A percentile compares a stretch with the other conserved stretches of the same genome.
These are phyloP conservation scores for Antedon mediterranea DNA, from an alignment of 53 echinoderm and acorn worm genomes.

Conservation along the genomic window DNA sequence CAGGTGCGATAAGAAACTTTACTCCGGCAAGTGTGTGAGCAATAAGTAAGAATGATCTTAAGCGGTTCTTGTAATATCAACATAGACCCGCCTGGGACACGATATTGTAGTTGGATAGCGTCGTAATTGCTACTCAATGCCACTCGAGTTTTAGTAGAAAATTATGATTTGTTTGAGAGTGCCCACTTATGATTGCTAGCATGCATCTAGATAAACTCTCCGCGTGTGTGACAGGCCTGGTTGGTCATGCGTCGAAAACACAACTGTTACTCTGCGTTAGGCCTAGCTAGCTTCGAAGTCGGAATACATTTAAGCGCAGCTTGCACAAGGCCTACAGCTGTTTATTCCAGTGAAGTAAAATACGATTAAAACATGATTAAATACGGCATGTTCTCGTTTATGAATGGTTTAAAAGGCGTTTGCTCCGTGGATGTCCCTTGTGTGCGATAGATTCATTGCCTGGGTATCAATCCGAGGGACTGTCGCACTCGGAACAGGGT, in stretches of 20 bases:
- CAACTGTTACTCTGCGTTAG: not conserved
- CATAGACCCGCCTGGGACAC: not conserved
- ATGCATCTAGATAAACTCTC: not conserved
- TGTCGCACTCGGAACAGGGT: not conserved
- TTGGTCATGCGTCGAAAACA: not conserved
- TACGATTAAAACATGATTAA: not conserved
- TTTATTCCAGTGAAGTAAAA: not conserved
- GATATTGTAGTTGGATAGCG: not conserved
- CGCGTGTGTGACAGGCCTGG: not conserved
- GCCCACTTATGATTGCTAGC: not conserved
- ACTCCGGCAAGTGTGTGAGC: not conserved
- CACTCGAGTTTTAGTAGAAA: not conserved
- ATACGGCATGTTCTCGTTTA: not conserved
- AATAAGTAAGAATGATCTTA: not conserved
- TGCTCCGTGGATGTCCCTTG: not conserved
- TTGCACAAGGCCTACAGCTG: not conserved
- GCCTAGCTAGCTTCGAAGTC: too few relatives aligned
- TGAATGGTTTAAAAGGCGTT: not conserved
- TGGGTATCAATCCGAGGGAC: not conserved
- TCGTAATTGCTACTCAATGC: not conserved
- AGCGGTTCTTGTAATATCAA: not conserved
- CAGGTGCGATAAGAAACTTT: not conserved
- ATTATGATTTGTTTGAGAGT: not conserved
- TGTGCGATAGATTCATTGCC: not conserved
- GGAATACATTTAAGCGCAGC: too few relatives aligned